Evolutionary conservation across 2,113 vertebrate species (phyloP).

Genomic region (Silurus glanis): DNA sequence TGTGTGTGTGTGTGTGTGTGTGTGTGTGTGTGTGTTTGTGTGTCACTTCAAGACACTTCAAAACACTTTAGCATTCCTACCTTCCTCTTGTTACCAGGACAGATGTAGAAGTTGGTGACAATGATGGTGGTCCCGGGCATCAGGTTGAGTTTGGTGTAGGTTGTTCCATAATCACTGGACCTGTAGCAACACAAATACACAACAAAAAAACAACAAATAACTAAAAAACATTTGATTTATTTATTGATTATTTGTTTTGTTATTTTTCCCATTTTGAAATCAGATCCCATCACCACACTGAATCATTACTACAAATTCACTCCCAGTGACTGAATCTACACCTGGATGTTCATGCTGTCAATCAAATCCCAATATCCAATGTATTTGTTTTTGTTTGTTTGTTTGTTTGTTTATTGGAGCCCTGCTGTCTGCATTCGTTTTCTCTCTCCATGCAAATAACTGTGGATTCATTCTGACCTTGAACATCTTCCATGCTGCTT

Average conservation of each 20-base stretch:
- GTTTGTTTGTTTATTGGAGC: too few relatives aligned
- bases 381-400: too few relatives aligned
- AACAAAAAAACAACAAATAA: neutral
- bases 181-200: conserved; percentile 62
- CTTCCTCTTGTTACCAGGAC: conserved; percentile 95
- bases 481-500: neutral
- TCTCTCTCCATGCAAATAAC: neutral
- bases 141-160: conserved; percentile 91
- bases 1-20: neutral
- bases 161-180: conserved; percentile 91
- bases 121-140: conserved; percentile 88
- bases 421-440: too few relatives aligned
- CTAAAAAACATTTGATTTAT: neutral
- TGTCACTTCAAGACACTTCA: neutral
- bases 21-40: neutral
- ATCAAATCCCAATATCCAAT: too few relatives aligned
- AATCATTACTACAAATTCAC: neutral
- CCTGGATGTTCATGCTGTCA: too few relatives aligned
- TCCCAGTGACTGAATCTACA: neutral
- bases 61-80: conserved; percentile 66
- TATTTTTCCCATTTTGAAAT: too few relatives aligned
- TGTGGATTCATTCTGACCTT: neutral
- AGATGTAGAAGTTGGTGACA: conserved; percentile 96
- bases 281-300: too few relatives aligned
- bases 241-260: too few relatives aligned